These are phyloP conservation scores for Yponomeuta sedellus DNA, from an alignment of 2,888 invertebrate species.

Conservation along the genomic window DNA sequence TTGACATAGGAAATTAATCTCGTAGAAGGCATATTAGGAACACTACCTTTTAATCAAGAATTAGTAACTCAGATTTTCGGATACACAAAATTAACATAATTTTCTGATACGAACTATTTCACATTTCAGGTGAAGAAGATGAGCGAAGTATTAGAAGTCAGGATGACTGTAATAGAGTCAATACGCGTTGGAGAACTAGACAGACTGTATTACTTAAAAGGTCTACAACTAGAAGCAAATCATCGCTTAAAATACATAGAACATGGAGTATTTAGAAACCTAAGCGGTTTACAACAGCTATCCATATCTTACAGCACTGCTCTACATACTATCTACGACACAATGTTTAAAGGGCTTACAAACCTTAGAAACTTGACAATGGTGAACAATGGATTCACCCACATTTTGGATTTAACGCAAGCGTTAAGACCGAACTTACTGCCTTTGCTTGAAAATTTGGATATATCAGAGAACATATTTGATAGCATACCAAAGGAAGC, in stretches of 20 bases:
- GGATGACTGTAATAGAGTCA: constrained; percentile 64
- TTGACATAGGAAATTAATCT: too few species aligned
- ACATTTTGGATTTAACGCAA: constrained; percentile 55
- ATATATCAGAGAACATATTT: constrained; percentile 74
- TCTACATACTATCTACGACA: constrained; percentile 53
- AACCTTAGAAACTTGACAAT: constrained; percentile 68
- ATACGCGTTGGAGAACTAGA: constrained; percentile 61
- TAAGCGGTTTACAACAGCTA: constrained; percentile 63
- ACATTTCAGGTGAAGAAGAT: constrained; percentile 34
- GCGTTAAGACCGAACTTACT: constrained; percentile 57
- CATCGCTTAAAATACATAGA: constrained; percentile 63
- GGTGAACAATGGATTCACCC: constrained; percentile 73
- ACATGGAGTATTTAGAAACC: constrained; percentile 64
- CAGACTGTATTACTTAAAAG: constrained; percentile 47
- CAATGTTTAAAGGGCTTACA: constrained; percentile 67
- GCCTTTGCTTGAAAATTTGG: constrained; percentile 61
- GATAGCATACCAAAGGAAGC: constrained; percentile 53
- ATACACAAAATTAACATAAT: not conserved
- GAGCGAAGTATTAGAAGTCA: constrained; percentile 58
- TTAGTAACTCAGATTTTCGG: too few species aligned
- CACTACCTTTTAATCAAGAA: too few species aligned
- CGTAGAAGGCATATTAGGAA: too few species aligned
- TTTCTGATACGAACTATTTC: not conserved
- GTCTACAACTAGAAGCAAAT: constrained; percentile 74
- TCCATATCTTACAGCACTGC: constrained; percentile 75